Evolutionary conservation across 1,140 invertebrate genomes (phyloP).

Genomic region (Cotesia typhae): DNA sequence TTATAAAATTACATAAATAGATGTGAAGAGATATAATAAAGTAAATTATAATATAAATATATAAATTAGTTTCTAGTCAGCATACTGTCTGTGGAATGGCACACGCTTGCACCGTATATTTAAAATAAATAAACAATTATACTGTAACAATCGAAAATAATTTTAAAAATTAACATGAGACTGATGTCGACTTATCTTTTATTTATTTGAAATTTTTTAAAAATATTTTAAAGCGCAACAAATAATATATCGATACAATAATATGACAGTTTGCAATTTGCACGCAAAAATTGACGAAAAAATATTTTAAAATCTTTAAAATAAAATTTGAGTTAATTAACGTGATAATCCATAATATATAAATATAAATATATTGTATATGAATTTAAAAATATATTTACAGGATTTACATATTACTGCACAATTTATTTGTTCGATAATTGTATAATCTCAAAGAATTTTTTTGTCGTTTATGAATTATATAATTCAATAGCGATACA

Average conservation of each 20-base stretch:
- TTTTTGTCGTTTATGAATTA: no score
- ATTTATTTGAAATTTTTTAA: no score
- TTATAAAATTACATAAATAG: constrained; percentile 42
- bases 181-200: no score
- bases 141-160: neutral
- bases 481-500: no score
- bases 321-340: neutral
- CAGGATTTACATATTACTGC: neutral
- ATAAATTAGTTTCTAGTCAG: constrained; percentile 58
- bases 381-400: neutral
- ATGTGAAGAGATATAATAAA: constrained; percentile 47
- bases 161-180: neutral
- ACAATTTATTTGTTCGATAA: no score
- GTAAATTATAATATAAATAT: neutral
- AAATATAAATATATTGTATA: neutral
- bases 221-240: constrained; percentile 22
- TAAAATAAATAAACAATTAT: neutral
- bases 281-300: no score
- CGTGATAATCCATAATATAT: neutral
- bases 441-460: no score
- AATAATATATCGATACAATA: neutral
- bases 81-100: constrained; percentile 52
- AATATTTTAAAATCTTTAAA: no score
- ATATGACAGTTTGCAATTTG: no score
- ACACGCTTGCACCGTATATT: constrained; percentile 33